A percentile compares a stretch with the other conserved stretches of the same genome.
Conservation (phyloP, 2,888 invertebrate genomes). For the Cylloceria caligata region DNA sequence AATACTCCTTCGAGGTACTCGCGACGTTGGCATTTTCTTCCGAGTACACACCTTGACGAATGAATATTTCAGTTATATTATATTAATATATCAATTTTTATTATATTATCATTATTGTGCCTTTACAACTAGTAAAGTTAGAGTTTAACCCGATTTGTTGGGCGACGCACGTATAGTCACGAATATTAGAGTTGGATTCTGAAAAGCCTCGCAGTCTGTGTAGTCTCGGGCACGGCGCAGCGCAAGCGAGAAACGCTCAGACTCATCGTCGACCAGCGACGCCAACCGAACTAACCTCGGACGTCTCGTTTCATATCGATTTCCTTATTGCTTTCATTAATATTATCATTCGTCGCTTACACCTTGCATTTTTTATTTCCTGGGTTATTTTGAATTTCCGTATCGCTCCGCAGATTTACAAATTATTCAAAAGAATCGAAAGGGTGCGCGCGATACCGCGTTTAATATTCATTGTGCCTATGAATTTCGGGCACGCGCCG, state of each 20-base stretch:
- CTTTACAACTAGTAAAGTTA: too few relatives aligned
- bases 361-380: too few relatives aligned
- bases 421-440: background rate
- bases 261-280: background rate
- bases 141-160: too few relatives aligned
- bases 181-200: too few relatives aligned
- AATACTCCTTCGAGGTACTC: background rate
- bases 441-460: slow-evolving; percentile 6
- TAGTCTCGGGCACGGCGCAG: background rate
- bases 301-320: background rate
- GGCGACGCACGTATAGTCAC: too few relatives aligned
- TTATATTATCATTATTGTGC: too few relatives aligned
- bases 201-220: background rate
- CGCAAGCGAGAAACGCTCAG: background rate
- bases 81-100: too few relatives aligned
- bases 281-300: background rate
- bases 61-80: too few relatives aligned
- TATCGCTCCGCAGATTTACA: background rate
- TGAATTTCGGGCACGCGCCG: slow-evolving; percentile 36
- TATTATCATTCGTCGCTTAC: too few relatives aligned
- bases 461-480: slow-evolving; percentile 41
- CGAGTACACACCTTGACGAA: too few relatives aligned
- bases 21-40: background rate
- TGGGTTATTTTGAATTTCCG: background rate
- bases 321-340: too few relatives aligned